A percentile compares a stretch with the other conserved stretches of the same genome.
Evolutionary conservation across 2,797 vertebrate genomes (phyloP).

Genomic region (Cacajao melanocephalus): DNA sequence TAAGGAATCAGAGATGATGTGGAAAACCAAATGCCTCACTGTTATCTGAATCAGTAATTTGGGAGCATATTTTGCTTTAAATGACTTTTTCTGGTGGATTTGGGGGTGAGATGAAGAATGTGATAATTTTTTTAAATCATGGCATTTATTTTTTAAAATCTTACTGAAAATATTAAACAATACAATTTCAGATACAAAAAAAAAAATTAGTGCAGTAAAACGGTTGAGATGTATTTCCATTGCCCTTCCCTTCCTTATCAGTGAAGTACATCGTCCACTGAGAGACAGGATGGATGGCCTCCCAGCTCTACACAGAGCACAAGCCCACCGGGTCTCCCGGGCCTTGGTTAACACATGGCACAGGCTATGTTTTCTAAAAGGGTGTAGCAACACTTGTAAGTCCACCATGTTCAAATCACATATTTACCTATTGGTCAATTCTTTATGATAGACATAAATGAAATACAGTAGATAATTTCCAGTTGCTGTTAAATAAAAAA

Average conservation of each 20-base stretch:
- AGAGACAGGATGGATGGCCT: background rate
- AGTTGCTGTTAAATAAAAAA: slow-evolving; percentile 64
- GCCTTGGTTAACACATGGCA: background rate
- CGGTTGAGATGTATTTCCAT: slow-evolving; percentile 64
- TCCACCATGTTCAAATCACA: slow-evolving; percentile 68
- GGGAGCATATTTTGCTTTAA: background rate
- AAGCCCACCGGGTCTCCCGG: background rate
- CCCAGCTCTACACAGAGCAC: background rate
- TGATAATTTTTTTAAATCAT: background rate
- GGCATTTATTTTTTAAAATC: slow-evolving; percentile 84
- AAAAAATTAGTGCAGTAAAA: slow-evolving; percentile 83
- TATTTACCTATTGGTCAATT: slow-evolving; percentile 79
- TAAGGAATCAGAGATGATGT: background rate
- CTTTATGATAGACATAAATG: slow-evolving; percentile 75
- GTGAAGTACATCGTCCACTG: slow-evolving; percentile 41
- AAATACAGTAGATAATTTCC: slow-evolving; percentile 77
- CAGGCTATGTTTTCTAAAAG: background rate
- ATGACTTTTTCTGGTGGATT: background rate
- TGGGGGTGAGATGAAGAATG: background rate
- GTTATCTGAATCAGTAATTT: background rate
- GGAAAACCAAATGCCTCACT: background rate
- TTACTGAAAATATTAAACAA: slow-evolving; percentile 86
- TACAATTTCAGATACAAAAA: slow-evolving; percentile 83
- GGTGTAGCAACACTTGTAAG: slow-evolving; percentile 52
- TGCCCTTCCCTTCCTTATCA: slow-evolving; percentile 72